These are phyloP conservation scores for Thaumetopoea pityocampa DNA, from an alignment of 1,140 invertebrate genomes.

Conservation along the genomic window DNA sequence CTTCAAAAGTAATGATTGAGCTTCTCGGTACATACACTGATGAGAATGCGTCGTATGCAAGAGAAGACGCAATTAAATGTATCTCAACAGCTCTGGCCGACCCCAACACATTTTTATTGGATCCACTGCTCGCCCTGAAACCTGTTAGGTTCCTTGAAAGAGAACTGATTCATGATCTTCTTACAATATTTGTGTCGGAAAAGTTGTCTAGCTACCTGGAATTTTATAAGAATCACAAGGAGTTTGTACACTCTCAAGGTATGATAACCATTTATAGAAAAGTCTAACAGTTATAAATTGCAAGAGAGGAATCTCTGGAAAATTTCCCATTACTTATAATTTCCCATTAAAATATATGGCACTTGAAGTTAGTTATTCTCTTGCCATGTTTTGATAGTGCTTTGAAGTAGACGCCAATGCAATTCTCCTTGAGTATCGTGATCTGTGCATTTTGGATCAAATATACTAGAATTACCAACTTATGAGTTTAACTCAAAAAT, in stretches of 20 bases:
- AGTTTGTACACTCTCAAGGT: slow-evolving; percentile 93
- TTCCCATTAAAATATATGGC: too few species aligned
- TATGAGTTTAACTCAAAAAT: too few species aligned
- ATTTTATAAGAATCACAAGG: slow-evolving; percentile 95
- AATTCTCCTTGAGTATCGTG: too few species aligned
- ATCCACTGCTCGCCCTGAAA: slow-evolving; percentile 94
- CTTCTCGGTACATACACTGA: slow-evolving; percentile 96
- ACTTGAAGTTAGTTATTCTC: too few species aligned
- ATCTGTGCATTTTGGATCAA: too few species aligned
- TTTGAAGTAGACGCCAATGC: too few species aligned
- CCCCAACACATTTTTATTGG: slow-evolving; percentile 95
- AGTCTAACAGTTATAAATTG: background rate
- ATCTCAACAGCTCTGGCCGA: slow-evolving; percentile 96
- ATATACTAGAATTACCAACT: too few species aligned
- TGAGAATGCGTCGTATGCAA: slow-evolving; percentile 96
- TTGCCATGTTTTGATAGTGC: too few species aligned
- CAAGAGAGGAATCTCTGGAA: slow-evolving; percentile 2
- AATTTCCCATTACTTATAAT: too few species aligned
- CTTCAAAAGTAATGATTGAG: slow-evolving; percentile 97
- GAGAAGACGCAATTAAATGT: slow-evolving; percentile 97
- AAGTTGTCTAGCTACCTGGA: slow-evolving; percentile 92
- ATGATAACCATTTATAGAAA: slow-evolving; percentile 23
- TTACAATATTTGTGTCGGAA: slow-evolving; percentile 97
- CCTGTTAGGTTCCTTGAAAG: slow-evolving; percentile 97
- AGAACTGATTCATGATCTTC: slow-evolving; percentile 95